Conservation (phyloP, 2,797 vertebrate genomes). For the Ptychadena robeensis region DNA sequence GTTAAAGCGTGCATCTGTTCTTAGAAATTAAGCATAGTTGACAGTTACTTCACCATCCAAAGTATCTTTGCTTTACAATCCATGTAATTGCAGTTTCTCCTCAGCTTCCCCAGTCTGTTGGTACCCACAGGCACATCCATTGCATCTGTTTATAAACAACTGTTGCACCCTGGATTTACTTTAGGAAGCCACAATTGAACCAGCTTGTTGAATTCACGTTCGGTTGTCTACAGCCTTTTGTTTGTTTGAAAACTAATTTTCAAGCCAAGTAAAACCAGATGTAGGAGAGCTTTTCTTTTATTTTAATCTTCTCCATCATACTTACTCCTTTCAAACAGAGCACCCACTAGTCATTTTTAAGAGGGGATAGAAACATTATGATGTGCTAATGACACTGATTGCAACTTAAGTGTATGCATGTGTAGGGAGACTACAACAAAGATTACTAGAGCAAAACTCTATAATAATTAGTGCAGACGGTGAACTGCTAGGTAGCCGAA, state of each 20-base stretch:
- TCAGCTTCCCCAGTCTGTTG: conserved; percentile 5
- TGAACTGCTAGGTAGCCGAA: conserved; percentile 9
- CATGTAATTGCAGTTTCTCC: conserved; percentile 38
- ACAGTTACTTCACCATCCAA: not conserved
- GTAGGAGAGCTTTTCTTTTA: conserved; percentile 57
- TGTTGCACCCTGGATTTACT: conserved; percentile 60
- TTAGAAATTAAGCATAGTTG: not conserved
- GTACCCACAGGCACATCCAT: conserved; percentile 47
- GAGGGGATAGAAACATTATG: conserved; percentile 55
- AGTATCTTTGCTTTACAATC: conserved; percentile 11
- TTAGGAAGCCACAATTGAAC: conserved; percentile 61
- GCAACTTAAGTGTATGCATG: conserved; percentile 42
- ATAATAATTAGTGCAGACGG: conserved; percentile 19
- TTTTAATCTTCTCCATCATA: conserved; percentile 54
- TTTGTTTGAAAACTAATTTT: conserved; percentile 63
- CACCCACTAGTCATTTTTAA: conserved; percentile 46
- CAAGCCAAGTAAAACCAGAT: conserved; percentile 62
- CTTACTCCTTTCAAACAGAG: conserved; percentile 46
- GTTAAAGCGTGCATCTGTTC: too few relatives aligned
- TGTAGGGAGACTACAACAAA: conserved; percentile 29
- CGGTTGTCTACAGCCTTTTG: conserved; percentile 60
- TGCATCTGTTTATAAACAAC: conserved; percentile 55
- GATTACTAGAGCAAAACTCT: conserved; percentile 20
- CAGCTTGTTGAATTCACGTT: conserved; percentile 56
- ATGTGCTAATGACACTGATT: conserved; percentile 58